Evolutionary conservation across 2,888 invertebrate species (phyloP).

Genomic region (Strigamia crassipes): DNA sequence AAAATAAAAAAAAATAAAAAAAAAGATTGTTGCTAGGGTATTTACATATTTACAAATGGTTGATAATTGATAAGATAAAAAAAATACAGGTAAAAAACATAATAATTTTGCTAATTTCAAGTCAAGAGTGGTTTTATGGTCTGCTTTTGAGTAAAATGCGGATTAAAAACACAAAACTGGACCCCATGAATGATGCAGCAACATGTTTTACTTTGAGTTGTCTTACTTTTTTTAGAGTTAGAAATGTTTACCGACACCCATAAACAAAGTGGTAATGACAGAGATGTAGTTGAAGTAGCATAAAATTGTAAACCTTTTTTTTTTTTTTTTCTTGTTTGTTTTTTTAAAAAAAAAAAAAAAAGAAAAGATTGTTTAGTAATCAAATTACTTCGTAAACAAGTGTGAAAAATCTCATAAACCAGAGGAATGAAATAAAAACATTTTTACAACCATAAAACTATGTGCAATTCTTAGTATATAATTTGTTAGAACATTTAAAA

Average conservation of each 20-base stretch:
- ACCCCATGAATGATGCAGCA: not conserved
- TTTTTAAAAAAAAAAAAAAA: not conserved
- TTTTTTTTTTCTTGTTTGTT: not conserved
- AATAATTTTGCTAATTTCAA: not conserved
- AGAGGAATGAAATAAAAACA: not conserved
- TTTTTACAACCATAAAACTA: conserved; percentile 18
- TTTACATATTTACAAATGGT: not conserved
- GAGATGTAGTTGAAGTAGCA: not conserved
- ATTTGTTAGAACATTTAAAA: too few relatives aligned
- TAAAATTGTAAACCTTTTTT: not conserved
- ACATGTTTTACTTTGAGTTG: not conserved
- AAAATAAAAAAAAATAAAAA: not conserved
- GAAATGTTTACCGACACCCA: not conserved
- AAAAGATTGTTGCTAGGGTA: not conserved
- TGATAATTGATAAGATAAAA: not conserved
- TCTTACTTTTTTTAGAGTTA: not conserved
- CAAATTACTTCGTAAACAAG: conserved; percentile 36
- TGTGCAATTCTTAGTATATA: not conserved
- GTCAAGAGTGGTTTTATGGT: not conserved
- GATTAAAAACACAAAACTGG: not conserved
- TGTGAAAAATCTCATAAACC: conserved; percentile 32
- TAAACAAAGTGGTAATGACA: not conserved
- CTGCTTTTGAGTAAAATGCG: not conserved
- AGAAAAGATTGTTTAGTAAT: conserved; percentile 4
- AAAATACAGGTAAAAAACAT: not conserved